These are phyloP conservation scores for Characodon lateralis DNA, from an alignment of 2,797 vertebrate genomes.

Conservation along the genomic window DNA sequence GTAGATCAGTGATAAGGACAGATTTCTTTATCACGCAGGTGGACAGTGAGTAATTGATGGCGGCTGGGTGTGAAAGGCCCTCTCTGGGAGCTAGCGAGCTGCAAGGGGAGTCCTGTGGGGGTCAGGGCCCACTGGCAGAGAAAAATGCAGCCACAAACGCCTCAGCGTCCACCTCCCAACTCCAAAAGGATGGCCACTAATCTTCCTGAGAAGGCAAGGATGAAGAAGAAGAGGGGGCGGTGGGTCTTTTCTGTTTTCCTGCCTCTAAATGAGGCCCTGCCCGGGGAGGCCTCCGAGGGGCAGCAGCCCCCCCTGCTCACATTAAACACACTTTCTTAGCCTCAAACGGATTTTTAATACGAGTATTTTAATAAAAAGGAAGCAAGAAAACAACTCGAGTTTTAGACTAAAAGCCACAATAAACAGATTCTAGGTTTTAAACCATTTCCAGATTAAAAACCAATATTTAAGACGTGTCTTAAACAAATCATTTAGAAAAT, in stretches of 20 bases:
- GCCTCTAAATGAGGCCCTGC: conserved; percentile 68
- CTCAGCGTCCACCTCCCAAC: conserved; percentile 62
- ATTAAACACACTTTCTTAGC: neutral
- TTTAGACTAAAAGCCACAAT: too few relatives aligned
- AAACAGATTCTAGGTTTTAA: too few relatives aligned
- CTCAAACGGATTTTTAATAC: neutral
- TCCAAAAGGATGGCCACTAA: conserved; percentile 76
- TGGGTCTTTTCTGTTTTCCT: conserved; percentile 40
- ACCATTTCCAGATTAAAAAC: too few relatives aligned
- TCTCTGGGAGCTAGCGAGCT: conserved; percentile 22
- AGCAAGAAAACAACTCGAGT: too few relatives aligned
- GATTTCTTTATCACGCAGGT: conserved; percentile 76
- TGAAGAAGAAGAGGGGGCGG: conserved; percentile 34
- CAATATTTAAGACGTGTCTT: too few relatives aligned
- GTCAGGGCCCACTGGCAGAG: conserved; percentile 78
- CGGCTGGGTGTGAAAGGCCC: conserved; percentile 26
- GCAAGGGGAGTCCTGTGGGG: conserved; percentile 61
- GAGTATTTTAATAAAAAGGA: neutral
- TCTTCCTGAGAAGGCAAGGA: conserved; percentile 72
- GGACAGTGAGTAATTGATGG: conserved; percentile 83
- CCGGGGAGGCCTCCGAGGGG: conserved; percentile 37
- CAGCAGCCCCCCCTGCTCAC: neutral
- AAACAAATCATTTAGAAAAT: too few relatives aligned
- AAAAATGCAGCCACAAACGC: conserved; percentile 76
- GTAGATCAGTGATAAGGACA: conserved; percentile 75